These are phyloP conservation scores for Hemibagrus guttatus DNA, from an alignment of 2,797 vertebrate genomes.

Conservation along the genomic window DNA sequence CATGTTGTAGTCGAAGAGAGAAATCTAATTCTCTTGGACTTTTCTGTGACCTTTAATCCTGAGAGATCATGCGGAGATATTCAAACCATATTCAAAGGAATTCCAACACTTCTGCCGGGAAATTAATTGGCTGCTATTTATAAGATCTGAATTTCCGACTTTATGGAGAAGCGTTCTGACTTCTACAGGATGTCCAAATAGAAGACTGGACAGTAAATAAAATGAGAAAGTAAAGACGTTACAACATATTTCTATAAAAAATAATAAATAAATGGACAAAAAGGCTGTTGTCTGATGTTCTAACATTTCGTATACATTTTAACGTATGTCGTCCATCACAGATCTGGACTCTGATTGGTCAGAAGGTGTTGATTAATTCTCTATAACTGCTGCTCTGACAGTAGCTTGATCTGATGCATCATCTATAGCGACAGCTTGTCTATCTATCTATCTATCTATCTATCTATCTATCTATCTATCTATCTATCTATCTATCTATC, in stretches of 20 bases:
- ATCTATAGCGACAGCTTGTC: too few relatives aligned
- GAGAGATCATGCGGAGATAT: conserved; percentile 8
- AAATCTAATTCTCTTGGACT: conserved; percentile 37
- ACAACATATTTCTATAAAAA: not conserved
- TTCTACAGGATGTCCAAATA: not conserved
- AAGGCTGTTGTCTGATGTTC: not conserved
- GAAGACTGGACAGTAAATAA: not conserved
- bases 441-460: too few relatives aligned
- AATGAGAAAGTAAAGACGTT: not conserved
- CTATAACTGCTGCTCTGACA: not conserved
- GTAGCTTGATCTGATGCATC: too few relatives aligned
- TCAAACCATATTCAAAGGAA: not conserved
- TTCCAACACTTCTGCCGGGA: not conserved
- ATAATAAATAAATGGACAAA: not conserved
- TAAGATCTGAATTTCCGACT: not conserved
- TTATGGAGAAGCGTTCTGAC: too few relatives aligned
- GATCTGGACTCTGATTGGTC: not conserved
- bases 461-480: too few relatives aligned
- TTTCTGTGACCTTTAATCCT: conserved; percentile 42
- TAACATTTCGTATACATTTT: not conserved
- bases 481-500: too few relatives aligned
- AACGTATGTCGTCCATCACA: not conserved
- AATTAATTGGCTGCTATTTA: conserved; percentile 11
- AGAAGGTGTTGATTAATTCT: too few relatives aligned
- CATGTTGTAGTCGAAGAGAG: conserved; percentile 21